Percentiles rank a stretch among this genome's conserved stretches.
phyloP scores from a whole-genome alignment of 2,113 vertebrate genomes.

The Oreochromis aureus region DNA sequence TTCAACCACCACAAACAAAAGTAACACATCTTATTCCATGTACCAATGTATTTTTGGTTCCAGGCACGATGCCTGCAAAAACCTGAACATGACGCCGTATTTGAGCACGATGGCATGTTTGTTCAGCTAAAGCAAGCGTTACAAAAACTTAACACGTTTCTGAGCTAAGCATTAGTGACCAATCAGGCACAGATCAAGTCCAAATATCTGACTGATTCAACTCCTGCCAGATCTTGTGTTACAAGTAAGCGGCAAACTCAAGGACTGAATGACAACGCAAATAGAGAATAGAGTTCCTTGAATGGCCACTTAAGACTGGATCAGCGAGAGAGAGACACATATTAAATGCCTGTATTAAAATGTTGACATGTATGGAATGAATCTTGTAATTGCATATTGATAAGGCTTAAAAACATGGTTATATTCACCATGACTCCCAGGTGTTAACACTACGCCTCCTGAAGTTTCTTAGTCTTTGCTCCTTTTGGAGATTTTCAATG shows the following conservation, averaged over 20 bases:
- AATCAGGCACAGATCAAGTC: background rate
- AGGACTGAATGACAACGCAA: background rate
- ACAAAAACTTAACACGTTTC: background rate
- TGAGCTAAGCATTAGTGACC: background rate
- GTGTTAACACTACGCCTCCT: background rate
- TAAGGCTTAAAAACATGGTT: background rate
- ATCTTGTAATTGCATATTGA: background rate
- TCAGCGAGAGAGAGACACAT: background rate
- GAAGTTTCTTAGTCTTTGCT: background rate
- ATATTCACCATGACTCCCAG: rapidly evolving
- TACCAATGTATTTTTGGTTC: background rate
- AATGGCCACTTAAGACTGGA: background rate
- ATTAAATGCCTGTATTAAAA: background rate
- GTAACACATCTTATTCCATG: background rate
- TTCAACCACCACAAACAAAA: background rate
- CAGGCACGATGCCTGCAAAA: background rate
- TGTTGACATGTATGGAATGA: background rate
- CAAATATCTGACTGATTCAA: background rate
- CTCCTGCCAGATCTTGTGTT: background rate
- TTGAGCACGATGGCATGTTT: background rate
- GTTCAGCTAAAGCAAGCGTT: background rate
- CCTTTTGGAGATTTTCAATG: background rate
- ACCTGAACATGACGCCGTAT: background rate
- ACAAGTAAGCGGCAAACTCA: background rate
- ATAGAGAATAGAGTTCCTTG: background rate